These are phyloP conservation scores for Neotoxoptera formosana DNA, from an alignment of 1,140 invertebrate species.

Conservation along the genomic window DNA sequence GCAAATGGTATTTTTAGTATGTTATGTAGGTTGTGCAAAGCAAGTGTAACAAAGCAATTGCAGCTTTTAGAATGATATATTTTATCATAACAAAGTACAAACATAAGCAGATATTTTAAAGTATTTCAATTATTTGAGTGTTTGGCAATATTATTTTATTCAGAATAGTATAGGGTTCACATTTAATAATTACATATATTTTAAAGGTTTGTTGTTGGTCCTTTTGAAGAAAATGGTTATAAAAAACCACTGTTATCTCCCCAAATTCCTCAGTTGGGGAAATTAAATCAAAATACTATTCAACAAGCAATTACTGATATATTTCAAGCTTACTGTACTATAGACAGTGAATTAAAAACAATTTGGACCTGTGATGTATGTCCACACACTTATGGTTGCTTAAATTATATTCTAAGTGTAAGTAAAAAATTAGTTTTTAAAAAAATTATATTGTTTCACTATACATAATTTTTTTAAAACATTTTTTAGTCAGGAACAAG, in stretches of 20 bases:
- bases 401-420: constrained; percentile 68
- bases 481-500: constrained; percentile 69
- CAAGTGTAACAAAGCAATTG: too few species aligned
- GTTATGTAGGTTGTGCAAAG: too few species aligned
- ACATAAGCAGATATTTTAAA: too few species aligned
- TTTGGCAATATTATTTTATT: too few species aligned
- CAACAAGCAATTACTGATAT: constrained; percentile 24
- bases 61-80: too few species aligned
- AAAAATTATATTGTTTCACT: background rate
- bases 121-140: too few species aligned
- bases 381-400: constrained; percentile 71
- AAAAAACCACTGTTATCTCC: constrained; percentile 29
- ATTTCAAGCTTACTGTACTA: background rate
- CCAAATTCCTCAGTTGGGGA: background rate
- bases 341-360: constrained; percentile 51
- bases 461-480: background rate
- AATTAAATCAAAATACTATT: constrained; percentile 36
- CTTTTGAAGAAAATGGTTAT: constrained; percentile 65
- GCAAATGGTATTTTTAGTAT: too few species aligned
- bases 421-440: constrained; percentile 52
- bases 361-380: constrained; percentile 64
- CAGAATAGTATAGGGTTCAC: too few species aligned
- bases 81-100: too few species aligned
- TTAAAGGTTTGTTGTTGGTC: constrained; percentile 70
- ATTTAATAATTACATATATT: constrained; percentile 51